Evolutionary conservation across 2,113 vertebrate genomes (phyloP).

Genomic region (Microcebus tavaratra): DNA sequence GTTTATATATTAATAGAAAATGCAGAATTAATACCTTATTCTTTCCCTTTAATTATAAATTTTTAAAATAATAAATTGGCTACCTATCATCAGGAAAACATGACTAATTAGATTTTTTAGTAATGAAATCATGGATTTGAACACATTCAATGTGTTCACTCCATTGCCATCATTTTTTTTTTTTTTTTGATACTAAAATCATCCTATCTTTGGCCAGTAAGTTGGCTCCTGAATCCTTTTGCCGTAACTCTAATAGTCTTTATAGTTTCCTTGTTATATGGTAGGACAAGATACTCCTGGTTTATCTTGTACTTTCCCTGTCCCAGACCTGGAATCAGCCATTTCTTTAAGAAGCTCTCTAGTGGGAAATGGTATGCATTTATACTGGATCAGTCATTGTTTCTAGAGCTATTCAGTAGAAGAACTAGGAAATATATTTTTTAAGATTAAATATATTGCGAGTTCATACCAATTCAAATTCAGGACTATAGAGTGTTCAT

Average conservation of each 20-base stretch:
- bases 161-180: background rate
- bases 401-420: slow-evolving; percentile 15
- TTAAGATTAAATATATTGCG: background rate
- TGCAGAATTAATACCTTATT: background rate
- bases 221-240: background rate
- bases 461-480: background rate
- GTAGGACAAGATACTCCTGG: background rate
- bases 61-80: background rate
- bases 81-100: background rate
- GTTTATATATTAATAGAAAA: background rate
- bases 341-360: background rate
- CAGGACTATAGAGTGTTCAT: background rate
- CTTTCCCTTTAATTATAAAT: slow-evolving; percentile 13
- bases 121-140: background rate
- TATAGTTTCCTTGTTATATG: background rate
- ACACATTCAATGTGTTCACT: background rate
- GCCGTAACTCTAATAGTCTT: background rate
- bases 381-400: background rate
- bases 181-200: background rate
- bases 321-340: background rate
- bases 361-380: background rate
- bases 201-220: background rate
- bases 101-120: background rate
- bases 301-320: background rate
- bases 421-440: background rate